Percentiles rank a stretch among this genome's conserved stretches.
These are phyloP conservation scores for Notolepis coatsorum DNA, from an alignment of 2,797 vertebrate species.

Conservation along the genomic window DNA sequence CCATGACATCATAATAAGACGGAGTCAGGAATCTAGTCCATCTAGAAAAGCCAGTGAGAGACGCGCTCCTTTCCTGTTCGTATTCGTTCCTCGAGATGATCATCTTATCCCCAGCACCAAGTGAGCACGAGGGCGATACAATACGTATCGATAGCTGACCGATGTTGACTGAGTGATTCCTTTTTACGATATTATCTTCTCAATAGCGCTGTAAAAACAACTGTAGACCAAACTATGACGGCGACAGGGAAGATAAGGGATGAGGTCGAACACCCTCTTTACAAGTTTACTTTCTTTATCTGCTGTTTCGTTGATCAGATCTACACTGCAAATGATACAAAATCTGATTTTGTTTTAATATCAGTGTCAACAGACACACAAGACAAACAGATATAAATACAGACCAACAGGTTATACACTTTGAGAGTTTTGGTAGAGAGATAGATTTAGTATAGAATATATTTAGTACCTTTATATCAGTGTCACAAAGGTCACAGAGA, in stretches of 20 bases:
- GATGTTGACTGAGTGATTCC: not conserved
- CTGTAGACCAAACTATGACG: no score
- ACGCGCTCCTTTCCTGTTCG: conserved; percentile 17
- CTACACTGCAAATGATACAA: no score
- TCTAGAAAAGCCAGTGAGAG: conserved; percentile 58
- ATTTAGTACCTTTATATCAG: no score
- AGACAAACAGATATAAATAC: no score
- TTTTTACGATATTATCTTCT: no score
- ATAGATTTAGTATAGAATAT: no score
- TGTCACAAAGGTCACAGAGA: no score
- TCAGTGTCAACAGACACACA: not conserved
- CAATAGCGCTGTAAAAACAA: conserved; percentile 1
- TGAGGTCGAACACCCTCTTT: not conserved
- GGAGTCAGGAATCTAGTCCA: conserved; percentile 64
- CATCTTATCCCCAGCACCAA: conserved; percentile 30
- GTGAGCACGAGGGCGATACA: conserved; percentile 19
- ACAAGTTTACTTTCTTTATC: not conserved
- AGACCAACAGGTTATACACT: no score
- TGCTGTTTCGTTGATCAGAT: conserved; percentile 14
- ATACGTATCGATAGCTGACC: not conserved
- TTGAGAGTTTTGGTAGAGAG: no score
- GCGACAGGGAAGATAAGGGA: not conserved
- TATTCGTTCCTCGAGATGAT: conserved; percentile 16
- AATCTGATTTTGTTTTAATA: no score
- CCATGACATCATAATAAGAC: no score